These are phyloP conservation scores for Grapholita molesta DNA, from an alignment of 1,140 invertebrate genomes.

Conservation along the genomic window DNA sequence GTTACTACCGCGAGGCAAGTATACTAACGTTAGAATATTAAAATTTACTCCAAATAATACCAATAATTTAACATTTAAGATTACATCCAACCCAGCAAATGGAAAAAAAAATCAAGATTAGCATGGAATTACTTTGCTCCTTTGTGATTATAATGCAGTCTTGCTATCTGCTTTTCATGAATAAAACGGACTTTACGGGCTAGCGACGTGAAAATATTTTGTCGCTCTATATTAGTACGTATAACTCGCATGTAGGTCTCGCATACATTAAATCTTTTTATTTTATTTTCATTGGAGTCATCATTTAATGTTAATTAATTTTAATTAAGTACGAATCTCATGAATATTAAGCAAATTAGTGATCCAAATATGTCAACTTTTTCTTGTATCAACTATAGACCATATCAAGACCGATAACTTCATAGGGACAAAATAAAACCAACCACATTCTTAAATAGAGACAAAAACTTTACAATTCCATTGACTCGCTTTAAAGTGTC, in stretches of 20 bases:
- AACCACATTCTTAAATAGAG: background rate
- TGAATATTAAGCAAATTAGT: background rate
- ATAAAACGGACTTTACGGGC: too few relatives aligned
- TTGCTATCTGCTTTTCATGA: too few relatives aligned
- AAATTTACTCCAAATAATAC: too few relatives aligned
- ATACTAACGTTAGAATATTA: too few relatives aligned
- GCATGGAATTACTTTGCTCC: too few relatives aligned
- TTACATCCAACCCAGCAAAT: too few relatives aligned
- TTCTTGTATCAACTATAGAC: background rate
- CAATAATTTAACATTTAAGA: too few relatives aligned
- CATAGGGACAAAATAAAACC: background rate
- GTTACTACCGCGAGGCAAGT: too few relatives aligned
- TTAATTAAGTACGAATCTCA: constrained; percentile 1
- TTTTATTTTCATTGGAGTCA: background rate
- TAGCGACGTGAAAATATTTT: too few relatives aligned
- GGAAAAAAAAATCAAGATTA: too few relatives aligned
- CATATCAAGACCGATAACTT: background rate
- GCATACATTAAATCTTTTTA: background rate
- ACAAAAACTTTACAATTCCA: background rate
- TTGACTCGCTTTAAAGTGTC: background rate
- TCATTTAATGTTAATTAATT: background rate
- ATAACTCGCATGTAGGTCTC: background rate
- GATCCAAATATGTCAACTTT: background rate
- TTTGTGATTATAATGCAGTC: too few relatives aligned
- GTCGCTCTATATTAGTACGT: too few relatives aligned